A percentile compares a stretch with the other conserved stretches of the same genome.
phyloP scores from a whole-genome alignment of 2,797 vertebrate species.

The Brachymystax lenok region DNA sequence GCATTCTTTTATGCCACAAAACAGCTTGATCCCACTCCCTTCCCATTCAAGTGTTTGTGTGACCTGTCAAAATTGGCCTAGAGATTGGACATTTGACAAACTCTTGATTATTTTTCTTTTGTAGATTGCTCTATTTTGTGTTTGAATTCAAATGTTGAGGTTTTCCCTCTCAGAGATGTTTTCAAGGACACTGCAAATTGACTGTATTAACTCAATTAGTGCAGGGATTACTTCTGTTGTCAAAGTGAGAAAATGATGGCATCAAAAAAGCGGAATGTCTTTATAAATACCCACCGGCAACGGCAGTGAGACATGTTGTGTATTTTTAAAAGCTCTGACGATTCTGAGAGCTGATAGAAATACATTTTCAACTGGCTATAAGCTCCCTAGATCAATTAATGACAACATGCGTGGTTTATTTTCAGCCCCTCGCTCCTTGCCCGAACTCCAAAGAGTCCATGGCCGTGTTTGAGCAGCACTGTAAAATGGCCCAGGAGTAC shows the following conservation, averaged over 20 bases:
- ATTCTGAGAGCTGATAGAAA: constrained; percentile 40
- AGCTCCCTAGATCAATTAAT: constrained; percentile 64
- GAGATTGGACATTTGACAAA: neutral
- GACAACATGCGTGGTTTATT: constrained; percentile 56
- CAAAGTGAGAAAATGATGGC: constrained; percentile 36
- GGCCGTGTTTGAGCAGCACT: constrained; percentile 99
- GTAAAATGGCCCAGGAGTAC: constrained; percentile 99
- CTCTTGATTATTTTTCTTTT: too few species aligned
- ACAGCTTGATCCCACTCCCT: neutral
- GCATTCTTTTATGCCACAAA: too few species aligned
- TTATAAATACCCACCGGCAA: constrained; percentile 57
- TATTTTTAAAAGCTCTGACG: constrained; percentile 69
- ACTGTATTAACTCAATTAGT: constrained; percentile 30
- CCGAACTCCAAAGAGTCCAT: constrained; percentile 99
- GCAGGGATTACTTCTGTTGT: constrained; percentile 38
- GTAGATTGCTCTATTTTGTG: too few species aligned
- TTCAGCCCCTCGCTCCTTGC: constrained; percentile 95
- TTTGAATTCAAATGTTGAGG: neutral
- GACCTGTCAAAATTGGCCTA: constrained; percentile 1
- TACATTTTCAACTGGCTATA: constrained; percentile 48
- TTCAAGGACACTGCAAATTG: constrained; percentile 25
- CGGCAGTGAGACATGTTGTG: constrained; percentile 35
- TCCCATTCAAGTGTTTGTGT: neutral
- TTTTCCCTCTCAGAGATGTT: constrained; percentile 12
- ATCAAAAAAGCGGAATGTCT: constrained; percentile 58